Evolutionary conservation across 2,113 vertebrate species (phyloP), one percentile per base, ranked within the genome.

Genomic region (Leptobrachium leishanense): DNA sequence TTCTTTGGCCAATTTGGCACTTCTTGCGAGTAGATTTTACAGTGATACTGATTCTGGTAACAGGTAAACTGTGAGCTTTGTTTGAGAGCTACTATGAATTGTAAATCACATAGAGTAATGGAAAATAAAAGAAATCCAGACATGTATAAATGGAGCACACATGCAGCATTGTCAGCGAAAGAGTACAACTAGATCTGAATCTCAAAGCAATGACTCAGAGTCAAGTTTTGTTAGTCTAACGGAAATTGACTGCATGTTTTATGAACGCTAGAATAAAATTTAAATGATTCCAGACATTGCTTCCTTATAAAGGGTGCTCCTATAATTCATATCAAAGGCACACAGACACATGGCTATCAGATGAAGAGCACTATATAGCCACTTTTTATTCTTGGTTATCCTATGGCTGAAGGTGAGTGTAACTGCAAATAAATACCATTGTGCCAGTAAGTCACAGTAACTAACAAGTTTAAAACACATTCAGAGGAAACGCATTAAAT

Each of bases 241-340:
- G 79, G 83, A 81, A 91, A 85, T 85, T 67, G 83, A 90, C 77
- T 84, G 68, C 75, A 74, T 55, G 83, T 85, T 85, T 88, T 82
- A 77, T 72, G 75, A 87, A 82, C 81, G 39, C 63, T 85, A 65
- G 84, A 83, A 83, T 43, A 82, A 85, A 83, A 82, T 76, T 57
- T 77, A 88, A 91, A 85, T 84, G 82, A 86, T 72, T 82, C 43
- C 84, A 83, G 76, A 77, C 0, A 9, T 43, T 81, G 71, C 7
- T 76, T 62, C 40, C 46, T 70, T 82, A 20, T 50, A 69, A 74
- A 84, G 50, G 74, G 44, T 44, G 69, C 54, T 69, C 82, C 46
- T 44, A 73, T 73, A 77, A 43, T 9, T 79, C 66, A 41, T 55
- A 42, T 59, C 31, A 40, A 2, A 1, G 15, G 62, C n/a, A 2